Evolutionary conservation across 2,888 invertebrate genomes (phyloP).

Genomic region (Pteria penguin): DNA sequence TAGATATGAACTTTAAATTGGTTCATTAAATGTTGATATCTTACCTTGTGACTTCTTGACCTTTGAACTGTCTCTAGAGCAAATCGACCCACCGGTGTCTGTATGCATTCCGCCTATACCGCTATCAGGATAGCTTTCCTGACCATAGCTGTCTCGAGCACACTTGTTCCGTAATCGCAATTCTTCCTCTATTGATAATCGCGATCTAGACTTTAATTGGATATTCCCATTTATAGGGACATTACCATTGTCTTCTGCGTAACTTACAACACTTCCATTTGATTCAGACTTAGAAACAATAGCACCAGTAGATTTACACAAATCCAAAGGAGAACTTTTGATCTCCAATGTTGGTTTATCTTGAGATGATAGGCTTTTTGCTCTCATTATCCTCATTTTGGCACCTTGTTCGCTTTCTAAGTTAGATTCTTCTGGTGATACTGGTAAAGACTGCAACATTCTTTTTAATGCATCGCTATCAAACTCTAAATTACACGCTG

Average conservation of each 20-base stretch:
- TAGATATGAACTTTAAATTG: no score
- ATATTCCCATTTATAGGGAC: not conserved
- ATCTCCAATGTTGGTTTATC: slow-evolving; percentile 38
- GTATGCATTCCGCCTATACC: slow-evolving; percentile 73
- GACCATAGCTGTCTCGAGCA: slow-evolving; percentile 61
- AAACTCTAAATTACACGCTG: slow-evolving; percentile 80
- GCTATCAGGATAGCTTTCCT: slow-evolving; percentile 76
- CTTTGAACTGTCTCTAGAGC: slow-evolving; percentile 65
- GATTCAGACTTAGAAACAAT: not conserved
- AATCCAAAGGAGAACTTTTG: slow-evolving; percentile 1
- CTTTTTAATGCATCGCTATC: slow-evolving; percentile 93
- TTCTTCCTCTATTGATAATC: slow-evolving; percentile 64
- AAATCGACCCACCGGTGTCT: slow-evolving; percentile 64
- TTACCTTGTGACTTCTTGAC: slow-evolving; percentile 22
- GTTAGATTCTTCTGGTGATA: slow-evolving; percentile 62
- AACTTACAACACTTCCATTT: not conserved
- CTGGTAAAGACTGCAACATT: slow-evolving; percentile 95
- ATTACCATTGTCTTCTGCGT: not conserved
- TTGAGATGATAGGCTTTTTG: slow-evolving; percentile 57
- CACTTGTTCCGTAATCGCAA: slow-evolving; percentile 64
- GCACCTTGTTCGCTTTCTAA: slow-evolving; percentile 58
- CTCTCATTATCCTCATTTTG: slow-evolving; percentile 44
- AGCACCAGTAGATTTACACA: slow-evolving; percentile 5
- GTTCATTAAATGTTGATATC: no score
- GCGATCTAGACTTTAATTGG: slow-evolving; percentile 18